phyloP scores from a whole-genome alignment of 2,888 invertebrate species.

The Parochlus steinenii region DNA sequence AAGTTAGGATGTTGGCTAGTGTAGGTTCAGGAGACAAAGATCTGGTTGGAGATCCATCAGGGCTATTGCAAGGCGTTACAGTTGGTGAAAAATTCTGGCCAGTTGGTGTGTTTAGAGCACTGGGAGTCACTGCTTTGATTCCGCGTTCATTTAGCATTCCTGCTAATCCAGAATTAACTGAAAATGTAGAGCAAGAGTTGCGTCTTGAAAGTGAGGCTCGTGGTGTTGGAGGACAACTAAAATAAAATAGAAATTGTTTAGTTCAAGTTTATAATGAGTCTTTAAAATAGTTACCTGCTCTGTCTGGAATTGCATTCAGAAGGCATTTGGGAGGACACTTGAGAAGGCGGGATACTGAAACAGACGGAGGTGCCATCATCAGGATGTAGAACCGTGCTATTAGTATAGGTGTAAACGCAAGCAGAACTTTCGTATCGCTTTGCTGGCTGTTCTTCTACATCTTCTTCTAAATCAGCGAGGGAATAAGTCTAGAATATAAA shows the following conservation, averaged over 20 bases:
- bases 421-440: constrained; percentile 60
- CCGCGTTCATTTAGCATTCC: constrained; percentile 65
- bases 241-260: constrained; percentile 7
- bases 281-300: constrained; percentile 22
- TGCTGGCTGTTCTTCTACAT: constrained; percentile 49
- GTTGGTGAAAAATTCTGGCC: constrained; percentile 57
- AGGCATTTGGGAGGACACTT: constrained; percentile 51
- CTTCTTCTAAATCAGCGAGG: constrained; percentile 55
- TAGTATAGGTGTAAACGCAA: constrained; percentile 73
- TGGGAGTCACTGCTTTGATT: constrained; percentile 54
- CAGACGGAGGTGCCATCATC: constrained; percentile 58
- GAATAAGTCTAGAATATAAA: constrained; percentile 27
- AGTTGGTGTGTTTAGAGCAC: constrained; percentile 44
- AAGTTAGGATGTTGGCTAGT: constrained; percentile 39
- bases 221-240: constrained; percentile 31
- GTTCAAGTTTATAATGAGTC: neutral
- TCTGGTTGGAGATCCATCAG: constrained; percentile 42
- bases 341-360: constrained; percentile 41
- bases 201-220: constrained; percentile 45
- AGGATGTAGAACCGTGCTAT: constrained; percentile 76
- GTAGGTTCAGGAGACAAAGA: constrained; percentile 29
- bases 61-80: constrained; percentile 78
- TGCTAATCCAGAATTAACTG: constrained; percentile 49
- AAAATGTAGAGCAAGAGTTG: constrained; percentile 65
- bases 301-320: constrained; percentile 36